These are phyloP conservation scores for Escarpia spicata DNA, from an alignment of 2,888 invertebrate species.

Conservation along the genomic window DNA sequence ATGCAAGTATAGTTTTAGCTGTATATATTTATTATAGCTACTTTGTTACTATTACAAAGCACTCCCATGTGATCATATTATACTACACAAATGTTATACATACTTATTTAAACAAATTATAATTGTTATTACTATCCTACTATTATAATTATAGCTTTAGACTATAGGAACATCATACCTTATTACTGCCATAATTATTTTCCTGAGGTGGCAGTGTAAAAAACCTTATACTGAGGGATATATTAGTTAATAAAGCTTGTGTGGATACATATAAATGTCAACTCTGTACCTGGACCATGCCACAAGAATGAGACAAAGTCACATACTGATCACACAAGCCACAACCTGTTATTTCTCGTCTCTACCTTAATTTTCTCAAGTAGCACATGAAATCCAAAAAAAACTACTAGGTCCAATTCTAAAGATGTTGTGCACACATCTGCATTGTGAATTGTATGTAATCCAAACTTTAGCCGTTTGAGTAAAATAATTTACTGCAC, in stretches of 20 bases:
- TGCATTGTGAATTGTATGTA: neutral
- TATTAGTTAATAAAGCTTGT: neutral
- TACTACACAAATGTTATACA: neutral
- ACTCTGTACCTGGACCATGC: neutral
- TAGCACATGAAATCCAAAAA: neutral
- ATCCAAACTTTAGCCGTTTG: neutral
- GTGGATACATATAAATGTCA: neutral
- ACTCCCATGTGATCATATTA: too few species aligned
- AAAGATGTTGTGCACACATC: neutral
- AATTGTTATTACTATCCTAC: too few species aligned
- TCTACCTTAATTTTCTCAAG: neutral
- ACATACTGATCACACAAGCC: neutral
- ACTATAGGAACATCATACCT: too few species aligned
- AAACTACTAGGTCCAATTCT: neutral
- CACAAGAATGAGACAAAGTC: neutral
- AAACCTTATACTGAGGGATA: neutral
- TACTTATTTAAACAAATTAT: too few species aligned
- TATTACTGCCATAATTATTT: neutral
- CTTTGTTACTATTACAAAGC: too few species aligned
- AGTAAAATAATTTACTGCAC: neutral
- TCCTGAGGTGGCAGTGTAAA: neutral
- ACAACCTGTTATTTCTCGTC: neutral
- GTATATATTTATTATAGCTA: too few species aligned
- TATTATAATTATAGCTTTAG: too few species aligned
- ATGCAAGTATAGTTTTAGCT: too few species aligned